Percentiles rank a stretch among this genome's conserved stretches.
phyloP scores from a whole-genome alignment of 2,888 invertebrate species.

The Microplitis manilae region DNA sequence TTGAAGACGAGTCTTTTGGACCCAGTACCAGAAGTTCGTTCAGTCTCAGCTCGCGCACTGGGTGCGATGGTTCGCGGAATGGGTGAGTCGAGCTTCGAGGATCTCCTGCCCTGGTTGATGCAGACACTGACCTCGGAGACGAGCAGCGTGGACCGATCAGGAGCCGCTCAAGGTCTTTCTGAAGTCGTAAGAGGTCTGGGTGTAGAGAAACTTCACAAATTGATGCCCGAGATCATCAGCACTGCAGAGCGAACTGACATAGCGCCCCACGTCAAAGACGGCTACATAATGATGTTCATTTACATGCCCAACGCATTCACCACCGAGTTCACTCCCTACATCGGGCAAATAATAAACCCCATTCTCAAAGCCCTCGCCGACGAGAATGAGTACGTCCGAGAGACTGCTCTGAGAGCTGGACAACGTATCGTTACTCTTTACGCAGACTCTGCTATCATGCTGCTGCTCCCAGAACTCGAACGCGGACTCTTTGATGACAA shows the following conservation, averaged over 20 bases:
- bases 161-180: constrained; percentile 96
- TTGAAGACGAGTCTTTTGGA: constrained; percentile 95
- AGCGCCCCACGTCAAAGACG: constrained; percentile 97
- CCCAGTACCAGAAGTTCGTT: constrained; percentile 97
- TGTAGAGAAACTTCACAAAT: constrained; percentile 92
- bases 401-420: constrained; percentile 96
- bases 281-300: constrained; percentile 99
- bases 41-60: constrained; percentile 95
- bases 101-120: constrained; percentile 98
- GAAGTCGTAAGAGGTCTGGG: constrained; percentile 98
- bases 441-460: constrained; percentile 93
- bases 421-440: constrained; percentile 97
- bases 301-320: constrained; percentile 99
- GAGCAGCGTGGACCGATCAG: constrained; percentile 95
- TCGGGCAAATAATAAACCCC: constrained; percentile 96
- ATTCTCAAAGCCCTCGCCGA: constrained; percentile 98
- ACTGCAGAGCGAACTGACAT: constrained; percentile 94
- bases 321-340: constrained; percentile 94
- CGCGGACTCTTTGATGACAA: constrained; percentile 97
- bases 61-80: constrained; percentile 98
- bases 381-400: constrained; percentile 98
- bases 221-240: constrained; percentile 97
- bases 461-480: constrained; percentile 94
- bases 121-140: constrained; percentile 95
- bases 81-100: constrained; percentile 96